These are phyloP conservation scores for Agrilus biguttatus DNA, from an alignment of 2,888 invertebrate species.

Conservation along the genomic window DNA sequence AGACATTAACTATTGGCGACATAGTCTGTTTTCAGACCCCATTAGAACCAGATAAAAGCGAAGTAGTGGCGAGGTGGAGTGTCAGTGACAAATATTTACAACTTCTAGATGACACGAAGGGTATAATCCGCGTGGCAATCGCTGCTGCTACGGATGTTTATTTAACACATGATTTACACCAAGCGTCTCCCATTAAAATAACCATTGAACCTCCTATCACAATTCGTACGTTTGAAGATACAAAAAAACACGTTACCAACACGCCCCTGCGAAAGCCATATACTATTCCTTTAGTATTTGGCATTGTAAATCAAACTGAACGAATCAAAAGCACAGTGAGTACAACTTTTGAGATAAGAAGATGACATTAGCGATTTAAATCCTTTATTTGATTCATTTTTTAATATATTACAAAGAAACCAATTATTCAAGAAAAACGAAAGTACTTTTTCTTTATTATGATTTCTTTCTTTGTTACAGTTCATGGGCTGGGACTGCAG, in stretches of 20 bases:
- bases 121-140: slow-evolving; percentile 26
- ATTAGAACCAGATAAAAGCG: slow-evolving; percentile 19
- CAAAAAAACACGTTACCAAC: slow-evolving; percentile 20
- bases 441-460: no score
- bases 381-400: no score
- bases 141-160: slow-evolving; percentile 20
- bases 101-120: slow-evolving; percentile 20
- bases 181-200: slow-evolving; percentile 21
- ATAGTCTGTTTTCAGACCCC: slow-evolving; percentile 38
- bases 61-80: slow-evolving; percentile 23
- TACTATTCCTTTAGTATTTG: slow-evolving; percentile 20
- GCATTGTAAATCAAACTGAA: slow-evolving; percentile 17
- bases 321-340: slow-evolving; percentile 25
- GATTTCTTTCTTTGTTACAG: slow-evolving; percentile 13
- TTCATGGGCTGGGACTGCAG: slow-evolving; percentile 23
- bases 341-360: neutral
- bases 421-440: no score
- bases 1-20: slow-evolving; percentile 35
- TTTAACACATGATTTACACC: slow-evolving; percentile 24
- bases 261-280: slow-evolving; percentile 13
- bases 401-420: no score
- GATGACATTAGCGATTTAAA: no score
- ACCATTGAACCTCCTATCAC: slow-evolving; percentile 20
- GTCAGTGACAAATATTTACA: slow-evolving; percentile 23
- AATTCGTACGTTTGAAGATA: slow-evolving; percentile 17